Evolutionary conservation across 2,888 invertebrate species (phyloP).

Genomic region (Aricia artaxerxes): DNA sequence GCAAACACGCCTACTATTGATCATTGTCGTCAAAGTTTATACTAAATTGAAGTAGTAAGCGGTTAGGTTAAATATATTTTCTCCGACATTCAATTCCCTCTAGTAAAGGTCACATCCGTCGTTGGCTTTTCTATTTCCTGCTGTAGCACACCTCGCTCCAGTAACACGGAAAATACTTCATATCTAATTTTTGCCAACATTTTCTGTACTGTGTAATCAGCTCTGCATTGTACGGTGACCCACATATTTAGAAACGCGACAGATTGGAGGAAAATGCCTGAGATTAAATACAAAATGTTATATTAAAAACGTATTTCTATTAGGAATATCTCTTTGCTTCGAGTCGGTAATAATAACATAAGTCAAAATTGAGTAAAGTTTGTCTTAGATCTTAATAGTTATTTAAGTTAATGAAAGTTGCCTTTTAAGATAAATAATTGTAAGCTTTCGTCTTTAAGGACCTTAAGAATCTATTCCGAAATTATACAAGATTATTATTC

Average conservation of each 20-base stretch:
- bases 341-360: not conserved
- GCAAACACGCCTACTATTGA: too few species aligned
- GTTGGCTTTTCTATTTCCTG: slow-evolving; percentile 51
- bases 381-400: not conserved
- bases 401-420: not conserved
- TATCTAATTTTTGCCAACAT: slow-evolving; percentile 29
- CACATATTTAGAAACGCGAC: slow-evolving; percentile 28
- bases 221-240: slow-evolving; percentile 22
- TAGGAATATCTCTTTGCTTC: not conserved
- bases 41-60: slow-evolving; percentile 23
- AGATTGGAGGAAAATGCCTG: not conserved
- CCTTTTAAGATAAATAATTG: not conserved
- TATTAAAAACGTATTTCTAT: not conserved
- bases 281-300: slow-evolving; percentile 13
- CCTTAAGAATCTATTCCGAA: too few species aligned
- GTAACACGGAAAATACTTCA: slow-evolving; percentile 27
- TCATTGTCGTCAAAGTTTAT: not conserved
- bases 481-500: too few species aligned
- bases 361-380: not conserved
- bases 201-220: slow-evolving; percentile 20
- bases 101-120: slow-evolving; percentile 55
- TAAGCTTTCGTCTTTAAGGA: not conserved
- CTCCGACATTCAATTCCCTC: slow-evolving; percentile 28
- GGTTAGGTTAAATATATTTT: slow-evolving; percentile 27
- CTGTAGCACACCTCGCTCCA: slow-evolving; percentile 21